phyloP scores from a whole-genome alignment of 1,140 invertebrate genomes.

The Musca vetustissima region DNA sequence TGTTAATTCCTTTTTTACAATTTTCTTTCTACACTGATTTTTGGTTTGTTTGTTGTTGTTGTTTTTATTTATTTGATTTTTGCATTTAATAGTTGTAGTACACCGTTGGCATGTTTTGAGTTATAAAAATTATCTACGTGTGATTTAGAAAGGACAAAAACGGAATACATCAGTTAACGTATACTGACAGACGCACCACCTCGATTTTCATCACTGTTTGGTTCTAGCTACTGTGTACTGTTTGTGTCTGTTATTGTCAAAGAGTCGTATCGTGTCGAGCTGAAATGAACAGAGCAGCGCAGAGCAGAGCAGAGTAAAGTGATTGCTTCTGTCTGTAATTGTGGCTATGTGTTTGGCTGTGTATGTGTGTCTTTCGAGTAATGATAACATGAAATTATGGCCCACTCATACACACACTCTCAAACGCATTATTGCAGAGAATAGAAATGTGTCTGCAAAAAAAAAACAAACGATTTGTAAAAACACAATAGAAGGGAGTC shows the following conservation, averaged over 20 bases:
- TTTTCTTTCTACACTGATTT: not conserved
- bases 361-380: not conserved
- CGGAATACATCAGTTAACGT: slow-evolving; percentile 28
- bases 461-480: no score
- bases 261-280: no score
- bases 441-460: no score
- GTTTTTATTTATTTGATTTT: slow-evolving; percentile 5
- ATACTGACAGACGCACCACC: slow-evolving; percentile 31
- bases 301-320: not conserved
- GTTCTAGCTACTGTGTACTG: slow-evolving; percentile 15
- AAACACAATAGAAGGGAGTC: no score
- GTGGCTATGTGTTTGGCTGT: not conserved
- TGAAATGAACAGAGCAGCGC: no score
- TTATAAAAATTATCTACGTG: slow-evolving; percentile 25
- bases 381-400: no score
- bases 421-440: no score
- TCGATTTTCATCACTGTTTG: slow-evolving; percentile 24
- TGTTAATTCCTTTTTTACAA: slow-evolving; percentile 12
- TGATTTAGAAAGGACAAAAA: slow-evolving; percentile 28
- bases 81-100: slow-evolving; percentile 10
- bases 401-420: no score
- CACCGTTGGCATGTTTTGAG: slow-evolving; percentile 5
- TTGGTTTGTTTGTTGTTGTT: not conserved
- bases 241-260: slow-evolving; percentile 1
- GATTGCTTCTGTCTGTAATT: not conserved